A percentile compares a stretch with the other conserved stretches of the same genome.
phyloP scores from a whole-genome alignment of 1,140 invertebrate genomes.

The Periplaneta americana region DNA sequence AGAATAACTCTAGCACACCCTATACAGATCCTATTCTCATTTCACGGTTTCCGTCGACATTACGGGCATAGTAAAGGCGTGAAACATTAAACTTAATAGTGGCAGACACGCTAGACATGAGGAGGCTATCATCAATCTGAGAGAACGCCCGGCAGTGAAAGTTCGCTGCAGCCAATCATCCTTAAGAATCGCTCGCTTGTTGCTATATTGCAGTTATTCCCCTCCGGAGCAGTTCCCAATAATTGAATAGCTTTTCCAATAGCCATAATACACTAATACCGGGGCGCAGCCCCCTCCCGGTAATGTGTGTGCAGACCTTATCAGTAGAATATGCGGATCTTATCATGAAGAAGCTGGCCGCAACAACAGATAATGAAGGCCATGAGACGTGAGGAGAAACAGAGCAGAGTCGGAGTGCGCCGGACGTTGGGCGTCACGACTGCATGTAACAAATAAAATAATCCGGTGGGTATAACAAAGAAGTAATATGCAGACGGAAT shows the following conservation, averaged over 20 bases:
- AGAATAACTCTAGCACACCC: no score
- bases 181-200: background rate
- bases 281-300: no score
- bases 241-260: slow-evolving; percentile 13
- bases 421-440: no score
- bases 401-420: background rate
- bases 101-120: background rate
- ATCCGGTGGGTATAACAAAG: no score
- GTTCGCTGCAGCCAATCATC: background rate
- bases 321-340: background rate
- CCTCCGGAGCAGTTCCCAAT: slow-evolving; percentile 11
- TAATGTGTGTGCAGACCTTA: background rate
- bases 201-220: slow-evolving; percentile 9
- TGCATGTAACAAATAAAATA: no score
- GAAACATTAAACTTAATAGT: background rate
- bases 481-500: no score
- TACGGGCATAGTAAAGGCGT: background rate
- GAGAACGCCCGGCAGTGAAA: background rate
- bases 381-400: background rate
- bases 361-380: background rate
- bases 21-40: no score
- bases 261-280: slow-evolving; percentile 13
- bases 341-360: background rate
- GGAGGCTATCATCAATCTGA: background rate
- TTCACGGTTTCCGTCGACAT: background rate